These are phyloP conservation scores for Artibeus jamaicensis DNA, from an alignment of 2,797 vertebrate species.

Conservation along the genomic window DNA sequence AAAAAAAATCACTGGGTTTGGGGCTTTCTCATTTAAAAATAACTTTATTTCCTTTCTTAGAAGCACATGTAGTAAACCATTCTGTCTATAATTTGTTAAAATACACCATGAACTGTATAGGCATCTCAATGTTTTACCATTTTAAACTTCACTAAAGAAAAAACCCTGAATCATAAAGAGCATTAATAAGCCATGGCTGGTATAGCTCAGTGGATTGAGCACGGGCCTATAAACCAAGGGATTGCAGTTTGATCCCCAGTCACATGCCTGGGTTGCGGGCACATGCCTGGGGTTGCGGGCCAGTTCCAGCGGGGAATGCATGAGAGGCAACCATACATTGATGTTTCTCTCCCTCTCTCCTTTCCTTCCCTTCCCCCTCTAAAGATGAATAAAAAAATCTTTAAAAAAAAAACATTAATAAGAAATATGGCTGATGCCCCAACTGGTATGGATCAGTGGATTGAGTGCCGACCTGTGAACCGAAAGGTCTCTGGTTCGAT, in stretches of 20 bases:
- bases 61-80: neutral
- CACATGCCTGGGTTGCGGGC: too few species aligned
- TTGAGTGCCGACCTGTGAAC: neutral
- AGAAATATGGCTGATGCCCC: neutral
- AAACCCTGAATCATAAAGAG: neutral
- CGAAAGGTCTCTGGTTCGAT: too few species aligned
- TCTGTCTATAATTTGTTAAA: conserved; percentile 15
- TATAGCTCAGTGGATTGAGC: neutral
- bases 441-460: neutral
- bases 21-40: conserved; percentile 10
- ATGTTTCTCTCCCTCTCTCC: too few species aligned
- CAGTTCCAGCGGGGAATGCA: too few species aligned
- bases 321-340: too few species aligned
- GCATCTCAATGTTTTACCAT: neutral
- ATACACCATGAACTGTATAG: neutral
- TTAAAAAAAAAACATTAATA: neutral
- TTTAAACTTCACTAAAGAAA: neutral
- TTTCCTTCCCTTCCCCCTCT: too few species aligned
- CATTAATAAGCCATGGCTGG: neutral
- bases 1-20: neutral
- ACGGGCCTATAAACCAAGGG: neutral
- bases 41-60: neutral
- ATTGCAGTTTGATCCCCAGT: too few species aligned
- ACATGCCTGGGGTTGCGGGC: too few species aligned
- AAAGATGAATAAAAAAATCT: too few species aligned